Base-by-base conservation (phyloP, 2,797 vertebrate genomes). In the Lepus oiostolus region DNA sequence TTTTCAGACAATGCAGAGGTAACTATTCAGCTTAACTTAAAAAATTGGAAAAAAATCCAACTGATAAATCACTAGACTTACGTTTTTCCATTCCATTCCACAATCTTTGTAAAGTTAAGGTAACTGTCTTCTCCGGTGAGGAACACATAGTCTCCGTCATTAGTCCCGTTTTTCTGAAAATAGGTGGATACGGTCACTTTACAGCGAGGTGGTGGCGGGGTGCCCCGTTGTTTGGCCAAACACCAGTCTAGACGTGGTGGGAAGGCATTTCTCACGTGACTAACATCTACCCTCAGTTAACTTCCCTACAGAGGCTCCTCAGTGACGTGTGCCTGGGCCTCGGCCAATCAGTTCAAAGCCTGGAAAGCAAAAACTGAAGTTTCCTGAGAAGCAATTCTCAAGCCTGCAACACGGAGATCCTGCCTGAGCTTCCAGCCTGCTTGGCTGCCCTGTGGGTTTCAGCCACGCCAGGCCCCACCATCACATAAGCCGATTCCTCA, bases 131-230 rank as follows among this genome's bases (percentile, higher is more conserved):
- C 98, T 63, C 99, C 99, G 2, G 99, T 99, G 85, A 99, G 98
- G 96, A 99, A 99, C 58, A 99, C 97, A 62, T 99, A 99, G 10
- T 99, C 98, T 26, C 99, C 99, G 30, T 99, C 99, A 84, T 98
- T 98, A 0, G 99, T 99, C 50, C 98, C 98, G 11, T 99, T 99
- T 98, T 95, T 99, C 99, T 99, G 97, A 94, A 98, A 97, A 97
- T 7, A 97, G 92, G 60, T 95, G 0, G 95, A 89, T 54, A 68
- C 0, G 13, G 60, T 84, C 54, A 38, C 80, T n/a, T 91, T 88
- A 90, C 79, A 83, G 35, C 32, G 87, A 91, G n/a, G 50, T 50
- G 22, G 63, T 50, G 21, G 35, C 19, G 8, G 3, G 30, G 10
- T 50, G 19, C 24, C 2, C 32, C 4, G 50, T 0, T 58, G 54